Conservation (phyloP, 2,113 vertebrate genomes). For the Aspiorhynchus laticeps region DNA sequence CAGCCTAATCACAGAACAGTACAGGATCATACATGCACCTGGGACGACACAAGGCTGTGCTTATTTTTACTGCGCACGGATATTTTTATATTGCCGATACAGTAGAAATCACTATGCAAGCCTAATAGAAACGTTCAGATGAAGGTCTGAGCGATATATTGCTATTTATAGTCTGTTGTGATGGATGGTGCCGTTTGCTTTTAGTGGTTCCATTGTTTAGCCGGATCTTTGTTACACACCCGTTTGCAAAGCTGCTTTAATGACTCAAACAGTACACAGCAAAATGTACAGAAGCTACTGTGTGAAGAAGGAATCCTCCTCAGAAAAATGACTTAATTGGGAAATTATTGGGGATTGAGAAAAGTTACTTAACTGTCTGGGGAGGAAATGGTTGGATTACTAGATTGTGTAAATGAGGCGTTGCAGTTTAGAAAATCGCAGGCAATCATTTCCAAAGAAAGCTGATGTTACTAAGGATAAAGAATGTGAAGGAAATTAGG, state of each 20-base stretch:
- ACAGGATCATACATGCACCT: conserved; percentile 7
- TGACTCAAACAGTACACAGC: background rate
- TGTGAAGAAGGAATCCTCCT: background rate
- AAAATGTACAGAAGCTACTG: background rate
- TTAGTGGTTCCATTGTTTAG: background rate
- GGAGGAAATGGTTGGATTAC: background rate
- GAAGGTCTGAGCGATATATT: background rate
- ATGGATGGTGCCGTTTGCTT: background rate
- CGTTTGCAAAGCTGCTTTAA: background rate
- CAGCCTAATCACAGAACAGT: background rate
- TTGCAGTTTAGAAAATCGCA: conserved; percentile 1
- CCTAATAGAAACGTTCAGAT: background rate
- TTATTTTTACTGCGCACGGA: background rate
- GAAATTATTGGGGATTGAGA: background rate
- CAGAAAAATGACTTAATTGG: background rate
- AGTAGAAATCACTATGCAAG: background rate
- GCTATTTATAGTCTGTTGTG: background rate
- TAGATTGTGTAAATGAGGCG: background rate
- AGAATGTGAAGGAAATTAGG: background rate
- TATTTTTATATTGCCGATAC: conserved; percentile 1
- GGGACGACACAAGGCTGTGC: background rate
- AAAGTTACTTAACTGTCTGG: background rate
- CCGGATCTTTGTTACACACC: background rate
- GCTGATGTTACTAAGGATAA: conserved; percentile 7
- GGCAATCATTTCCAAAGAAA: conserved; percentile 17